Evolutionary conservation across 2,113 vertebrate species (phyloP), one percentile per base, ranked within the genome.

Genomic region (Crotalus helleri): DNA sequence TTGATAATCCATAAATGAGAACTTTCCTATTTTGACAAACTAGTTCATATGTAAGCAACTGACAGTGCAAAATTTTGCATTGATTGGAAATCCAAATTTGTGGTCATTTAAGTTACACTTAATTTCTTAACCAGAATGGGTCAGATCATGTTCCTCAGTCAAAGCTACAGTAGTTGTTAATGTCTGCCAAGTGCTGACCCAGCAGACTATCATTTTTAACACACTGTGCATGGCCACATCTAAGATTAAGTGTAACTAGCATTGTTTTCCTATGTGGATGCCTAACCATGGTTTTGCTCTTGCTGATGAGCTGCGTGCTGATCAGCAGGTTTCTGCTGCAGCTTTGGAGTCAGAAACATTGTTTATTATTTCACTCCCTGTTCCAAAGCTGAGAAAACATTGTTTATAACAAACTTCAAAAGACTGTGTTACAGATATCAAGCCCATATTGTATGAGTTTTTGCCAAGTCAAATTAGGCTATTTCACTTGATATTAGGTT

Each of bases 401-500:
- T 97, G 96, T 97, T 98, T 97, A 97, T 97, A 97, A 94, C 93
- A 95, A 96, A 97, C 97, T 97, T 98, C 97, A 97, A 97, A 98
- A 97, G 95, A 95, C 69, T 94, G 96, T 94, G 97, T 96, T 97
- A 95, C 94, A 96, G 97, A 96, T 97, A 98, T 97, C 96, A 95
- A 93, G 95, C 94, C 97, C 97, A 96, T 94, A 95, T 96, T 96
- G 96, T 96, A 2, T 95, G 96, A 94, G 96, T 90, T 86, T 96
- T 97, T 98, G 98, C 98, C 97, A 98, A 97, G 97, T 96, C 97
- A 97, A 98, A 98, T 98, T 97, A 98, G 97, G 96, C 97, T 97
- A 97, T 98, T 98, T 98, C 97, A 97, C 97, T 98, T 96, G 96
- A 98, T 98, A 98, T 98, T 97, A 98, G 97, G 96, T 97, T 97